phyloP scores from a whole-genome alignment of 2,113 vertebrate species.

The Nasalis larvatus region DNA sequence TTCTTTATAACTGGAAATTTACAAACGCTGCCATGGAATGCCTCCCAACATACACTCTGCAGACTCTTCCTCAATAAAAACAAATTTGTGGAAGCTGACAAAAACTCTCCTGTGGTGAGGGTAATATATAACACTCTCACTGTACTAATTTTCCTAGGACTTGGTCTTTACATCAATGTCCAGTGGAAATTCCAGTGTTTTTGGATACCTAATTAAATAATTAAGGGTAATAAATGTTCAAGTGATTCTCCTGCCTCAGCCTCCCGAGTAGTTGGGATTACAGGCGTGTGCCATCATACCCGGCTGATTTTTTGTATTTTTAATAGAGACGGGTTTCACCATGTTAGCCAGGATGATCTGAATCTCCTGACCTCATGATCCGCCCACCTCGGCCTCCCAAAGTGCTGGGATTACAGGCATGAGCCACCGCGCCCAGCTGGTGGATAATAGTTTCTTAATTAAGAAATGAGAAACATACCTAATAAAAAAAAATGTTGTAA shows the following conservation, averaged over 20 bases:
- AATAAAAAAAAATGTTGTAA: conserved; percentile 36
- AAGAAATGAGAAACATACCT: neutral
- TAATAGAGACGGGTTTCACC: too few species aligned
- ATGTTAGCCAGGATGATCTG: too few species aligned
- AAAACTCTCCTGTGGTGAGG: neutral
- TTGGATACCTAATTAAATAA: neutral
- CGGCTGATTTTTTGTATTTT: too few species aligned
- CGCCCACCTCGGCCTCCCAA: too few species aligned
- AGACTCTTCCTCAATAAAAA: neutral
- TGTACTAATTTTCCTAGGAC: neutral
- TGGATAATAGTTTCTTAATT: neutral
- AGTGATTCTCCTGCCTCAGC: too few species aligned
- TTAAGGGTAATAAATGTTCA: neutral
- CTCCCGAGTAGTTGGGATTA: too few species aligned
- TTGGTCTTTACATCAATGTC: neutral
- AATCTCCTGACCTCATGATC: too few species aligned
- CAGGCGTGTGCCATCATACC: too few species aligned
- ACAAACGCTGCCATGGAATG: neutral
- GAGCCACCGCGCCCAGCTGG: too few species aligned
- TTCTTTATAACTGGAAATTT: neutral
- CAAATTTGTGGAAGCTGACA: neutral
- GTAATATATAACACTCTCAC: neutral
- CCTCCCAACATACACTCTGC: neutral
- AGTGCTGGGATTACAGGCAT: too few species aligned
- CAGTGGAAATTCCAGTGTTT: neutral